Conservation (phyloP, 2,888 invertebrate genomes). For the Atethmia centrago region DNA sequence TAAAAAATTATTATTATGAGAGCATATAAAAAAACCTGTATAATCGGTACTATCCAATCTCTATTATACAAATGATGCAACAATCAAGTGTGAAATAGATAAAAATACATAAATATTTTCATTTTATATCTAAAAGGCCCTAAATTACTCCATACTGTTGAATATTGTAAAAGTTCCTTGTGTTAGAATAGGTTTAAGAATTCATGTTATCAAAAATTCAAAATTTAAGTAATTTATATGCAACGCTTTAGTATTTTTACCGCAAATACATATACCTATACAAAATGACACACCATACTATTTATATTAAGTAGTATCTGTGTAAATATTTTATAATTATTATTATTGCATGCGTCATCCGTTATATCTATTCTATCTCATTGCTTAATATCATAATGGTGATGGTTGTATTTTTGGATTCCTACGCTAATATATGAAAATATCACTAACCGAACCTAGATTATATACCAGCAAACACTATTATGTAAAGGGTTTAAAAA, state of each 20-base stretch:
- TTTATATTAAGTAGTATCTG: conserved; percentile 66
- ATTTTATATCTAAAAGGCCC: background rate
- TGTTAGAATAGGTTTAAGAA: conserved; percentile 26
- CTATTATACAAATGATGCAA: background rate
- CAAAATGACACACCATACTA: conserved; percentile 57
- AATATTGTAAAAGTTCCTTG: background rate
- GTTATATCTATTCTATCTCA: conserved; percentile 80
- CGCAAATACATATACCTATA: conserved; percentile 41
- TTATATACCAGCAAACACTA: conserved; percentile 42
- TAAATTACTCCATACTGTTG: background rate
- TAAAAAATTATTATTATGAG: background rate
- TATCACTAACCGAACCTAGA: conserved; percentile 61
- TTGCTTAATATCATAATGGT: conserved; percentile 88
- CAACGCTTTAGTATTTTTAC: conserved; percentile 58
- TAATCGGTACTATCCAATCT: background rate
- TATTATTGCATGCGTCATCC: conserved; percentile 83
- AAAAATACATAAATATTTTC: background rate
- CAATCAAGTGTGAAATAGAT: too few species aligned
- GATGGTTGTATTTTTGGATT: conserved; percentile 85
- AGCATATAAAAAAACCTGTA: background rate
- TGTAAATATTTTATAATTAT: conserved; percentile 64
- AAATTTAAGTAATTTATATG: conserved; percentile 54
- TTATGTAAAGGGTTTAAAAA: conserved; percentile 42
- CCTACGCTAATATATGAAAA: conserved; percentile 60
- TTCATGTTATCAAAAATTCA: conserved; percentile 30